Conservation (phyloP, 2,888 invertebrate genomes). For the Drosophila quinaria region DNA sequence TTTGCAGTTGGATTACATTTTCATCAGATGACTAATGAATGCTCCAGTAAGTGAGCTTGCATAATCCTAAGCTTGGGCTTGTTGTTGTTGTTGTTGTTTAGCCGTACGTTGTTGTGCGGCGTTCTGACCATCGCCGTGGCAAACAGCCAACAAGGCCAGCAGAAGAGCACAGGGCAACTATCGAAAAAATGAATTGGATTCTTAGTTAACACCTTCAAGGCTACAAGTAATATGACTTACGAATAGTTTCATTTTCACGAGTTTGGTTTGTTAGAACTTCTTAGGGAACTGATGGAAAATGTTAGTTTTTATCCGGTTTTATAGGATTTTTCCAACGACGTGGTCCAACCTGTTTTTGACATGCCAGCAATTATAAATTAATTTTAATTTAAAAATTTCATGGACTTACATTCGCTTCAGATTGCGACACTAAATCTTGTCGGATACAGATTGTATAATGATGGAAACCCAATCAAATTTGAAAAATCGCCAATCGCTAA, state of each 20-base stretch:
- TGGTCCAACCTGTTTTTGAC: neutral
- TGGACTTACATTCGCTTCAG: neutral
- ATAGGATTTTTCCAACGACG: neutral
- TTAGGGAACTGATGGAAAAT: neutral
- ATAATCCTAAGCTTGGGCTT: no score
- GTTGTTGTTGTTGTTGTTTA: no score
- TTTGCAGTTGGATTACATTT: no score
- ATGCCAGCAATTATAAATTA: neutral
- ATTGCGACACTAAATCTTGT: neutral
- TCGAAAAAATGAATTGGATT: neutral
- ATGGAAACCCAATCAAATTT: no score
- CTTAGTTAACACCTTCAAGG: neutral
- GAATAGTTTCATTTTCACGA: neutral
- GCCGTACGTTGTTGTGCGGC: no score
- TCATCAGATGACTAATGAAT: no score
- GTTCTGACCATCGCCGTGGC: neutral
- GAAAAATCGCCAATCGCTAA: no score
- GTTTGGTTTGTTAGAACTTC: neutral
- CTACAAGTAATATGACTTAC: neutral
- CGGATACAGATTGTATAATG: no score
- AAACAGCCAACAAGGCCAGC: neutral
- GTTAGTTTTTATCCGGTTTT: neutral
- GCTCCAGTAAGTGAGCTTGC: no score
- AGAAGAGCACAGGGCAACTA: slow-evolving; percentile 3
- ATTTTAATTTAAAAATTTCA: neutral